Evolutionary conservation across 2,113 vertebrate species (phyloP), one percentile per base, ranked within the genome.

Genomic region (Martes martes): DNA sequence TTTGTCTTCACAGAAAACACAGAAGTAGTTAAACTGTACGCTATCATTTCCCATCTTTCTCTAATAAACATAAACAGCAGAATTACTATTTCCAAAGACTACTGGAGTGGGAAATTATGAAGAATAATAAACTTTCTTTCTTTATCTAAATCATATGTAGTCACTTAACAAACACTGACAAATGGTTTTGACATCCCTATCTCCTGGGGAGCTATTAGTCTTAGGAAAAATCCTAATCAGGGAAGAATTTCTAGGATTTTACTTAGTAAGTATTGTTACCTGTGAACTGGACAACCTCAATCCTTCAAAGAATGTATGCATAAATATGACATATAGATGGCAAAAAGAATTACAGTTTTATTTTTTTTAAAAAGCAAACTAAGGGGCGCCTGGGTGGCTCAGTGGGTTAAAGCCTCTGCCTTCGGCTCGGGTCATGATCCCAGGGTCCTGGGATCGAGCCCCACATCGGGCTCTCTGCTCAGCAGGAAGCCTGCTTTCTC

Each of bases 161-260:
- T 85, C 42, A 84, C 24, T 89, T n/a, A 96, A 86, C 28, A 91
- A 86, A 96, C 4, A 94, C 4, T 93, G 36, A 89, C 2, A 89
- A 80, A 93, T 16, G n/a, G 52, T 78, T 96, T 50, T 88, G 52
- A 90, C 11, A 76, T 76, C 33, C 1, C 0, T 52, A 76, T 91
- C 36, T 93, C 47, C 69, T 67, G 10, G 89, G 31, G 92, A 94
- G 88, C 39, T 87, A n/a, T 21, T 7, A 91, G 18, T 90, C 5
- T 97, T 39, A 73, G 36, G 36, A 93, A 95, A 95, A 96, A 80
- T 89, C 4, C 47, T 82, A 95, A 82, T n/a, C 8, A 97, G 79
- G 50, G 1, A 96, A 90, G 26, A 92, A 86, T 36, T 94, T 85
- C 47, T 80, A 89, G 47, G 7, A 67, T 71, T 15, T 90, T 76